Evolutionary conservation across 2,797 vertebrate genomes (phyloP).

Genomic region (Siniperca undulata): DNA sequence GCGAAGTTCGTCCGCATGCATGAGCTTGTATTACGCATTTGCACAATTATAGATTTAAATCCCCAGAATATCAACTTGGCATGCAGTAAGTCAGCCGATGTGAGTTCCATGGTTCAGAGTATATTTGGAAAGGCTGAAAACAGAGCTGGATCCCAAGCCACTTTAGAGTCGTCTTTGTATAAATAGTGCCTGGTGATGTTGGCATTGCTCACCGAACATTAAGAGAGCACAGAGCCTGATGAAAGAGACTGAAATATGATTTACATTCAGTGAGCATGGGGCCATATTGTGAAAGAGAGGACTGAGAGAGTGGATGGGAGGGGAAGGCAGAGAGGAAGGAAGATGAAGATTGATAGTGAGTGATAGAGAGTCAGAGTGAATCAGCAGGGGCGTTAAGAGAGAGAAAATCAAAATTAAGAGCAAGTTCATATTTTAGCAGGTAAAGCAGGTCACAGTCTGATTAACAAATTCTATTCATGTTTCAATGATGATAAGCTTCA

Average conservation of each 20-base stretch:
- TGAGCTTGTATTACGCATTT: constrained; percentile 48
- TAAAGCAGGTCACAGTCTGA: constrained; percentile 63
- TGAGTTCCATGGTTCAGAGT: constrained; percentile 45
- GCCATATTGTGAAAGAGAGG: constrained; percentile 53
- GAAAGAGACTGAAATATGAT: constrained; percentile 83
- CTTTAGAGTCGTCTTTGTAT: constrained; percentile 60
- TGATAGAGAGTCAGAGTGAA: constrained; percentile 39
- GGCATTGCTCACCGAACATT: constrained; percentile 60
- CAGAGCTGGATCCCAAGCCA: constrained; percentile 53
- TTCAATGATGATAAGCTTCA: constrained; percentile 62
- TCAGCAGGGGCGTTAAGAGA: constrained; percentile 33
- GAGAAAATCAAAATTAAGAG: constrained; percentile 45
- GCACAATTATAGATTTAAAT: constrained; percentile 66
- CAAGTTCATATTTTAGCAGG: constrained; percentile 57
- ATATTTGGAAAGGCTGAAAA: constrained; percentile 76
- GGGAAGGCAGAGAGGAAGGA: constrained; percentile 34
- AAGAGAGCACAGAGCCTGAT: constrained; percentile 71
- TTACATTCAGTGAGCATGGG: constrained; percentile 71
- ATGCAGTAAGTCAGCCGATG: constrained; percentile 51
- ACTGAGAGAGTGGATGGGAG: constrained; percentile 30
- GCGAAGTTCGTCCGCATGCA: constrained; percentile 38
- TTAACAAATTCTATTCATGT: constrained; percentile 70
- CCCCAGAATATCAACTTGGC: constrained; percentile 57
- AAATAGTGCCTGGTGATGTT: constrained; percentile 73
- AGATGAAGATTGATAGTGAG: constrained; percentile 59